Percentiles rank a stretch among this genome's conserved stretches.
Conservation (phyloP, 1,140 invertebrate genomes). For the Brachionus rubens region DNA sequence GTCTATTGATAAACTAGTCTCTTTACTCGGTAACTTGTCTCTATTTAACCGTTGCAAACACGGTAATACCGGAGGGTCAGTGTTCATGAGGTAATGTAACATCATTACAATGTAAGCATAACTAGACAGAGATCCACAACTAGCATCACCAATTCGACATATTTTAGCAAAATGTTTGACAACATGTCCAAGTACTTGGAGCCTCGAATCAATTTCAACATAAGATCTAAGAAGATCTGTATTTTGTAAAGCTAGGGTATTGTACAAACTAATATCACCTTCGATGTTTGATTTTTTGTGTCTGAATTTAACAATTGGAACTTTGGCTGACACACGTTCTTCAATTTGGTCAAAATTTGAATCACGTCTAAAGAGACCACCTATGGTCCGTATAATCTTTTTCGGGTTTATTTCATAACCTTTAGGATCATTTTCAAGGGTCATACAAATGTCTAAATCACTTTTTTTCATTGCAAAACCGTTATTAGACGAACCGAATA, state of each 20-base stretch:
- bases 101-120: constrained; percentile 68
- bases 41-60: constrained; percentile 62
- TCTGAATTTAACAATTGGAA: constrained; percentile 68
- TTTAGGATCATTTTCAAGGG: constrained; percentile 58
- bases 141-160: constrained; percentile 68
- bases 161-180: constrained; percentile 66
- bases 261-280: constrained; percentile 67
- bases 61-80: constrained; percentile 65
- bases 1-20: constrained; percentile 58
- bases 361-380: constrained; percentile 17
- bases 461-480: constrained; percentile 66
- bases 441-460: constrained; percentile 68
- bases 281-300: constrained; percentile 61
- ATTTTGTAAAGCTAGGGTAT: constrained; percentile 65
- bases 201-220: constrained; percentile 63
- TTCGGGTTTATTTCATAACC: constrained; percentile 2
- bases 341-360: background rate
- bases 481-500: constrained; percentile 68
- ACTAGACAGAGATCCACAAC: constrained; percentile 66
- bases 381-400: constrained; percentile 3
- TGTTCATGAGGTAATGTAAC: constrained; percentile 66
- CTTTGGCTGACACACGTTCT: constrained; percentile 61
- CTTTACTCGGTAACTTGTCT: constrained; percentile 38
- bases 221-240: constrained; percentile 64
- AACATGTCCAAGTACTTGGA: constrained; percentile 64